A percentile compares a stretch with the other conserved stretches of the same genome.
phyloP scores from a whole-genome alignment of 2,113 vertebrate genomes.

The Rhinoderma darwinii region DNA sequence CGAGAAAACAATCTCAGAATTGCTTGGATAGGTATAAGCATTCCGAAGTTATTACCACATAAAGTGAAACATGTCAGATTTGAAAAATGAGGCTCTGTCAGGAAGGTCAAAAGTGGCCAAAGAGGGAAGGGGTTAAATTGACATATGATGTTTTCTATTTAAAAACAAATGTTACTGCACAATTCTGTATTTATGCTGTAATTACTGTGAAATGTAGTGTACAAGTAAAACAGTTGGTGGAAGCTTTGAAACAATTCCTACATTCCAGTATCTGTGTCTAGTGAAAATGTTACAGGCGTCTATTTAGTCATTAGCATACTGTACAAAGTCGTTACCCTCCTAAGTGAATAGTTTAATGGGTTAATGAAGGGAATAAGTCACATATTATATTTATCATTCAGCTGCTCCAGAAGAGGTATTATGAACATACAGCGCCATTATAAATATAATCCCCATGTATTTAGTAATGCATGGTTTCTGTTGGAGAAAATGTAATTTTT shows the following conservation, averaged over 20 bases:
- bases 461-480: conserved; percentile 6
- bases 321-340: conserved; percentile 57
- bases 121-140: too few relatives aligned
- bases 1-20: too few relatives aligned
- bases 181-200: background rate
- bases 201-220: conserved; percentile 68
- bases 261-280: conserved; percentile 61
- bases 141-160: too few relatives aligned
- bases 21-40: too few relatives aligned
- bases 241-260: conserved; percentile 76
- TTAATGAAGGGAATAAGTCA: conserved; percentile 28
- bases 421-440: background rate
- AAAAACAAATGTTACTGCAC: background rate
- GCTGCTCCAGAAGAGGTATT: background rate
- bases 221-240: conserved; percentile 77
- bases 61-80: too few relatives aligned
- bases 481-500: background rate
- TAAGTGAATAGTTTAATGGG: conserved; percentile 23
- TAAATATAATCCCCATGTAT: conserved; percentile 33
- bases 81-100: too few relatives aligned
- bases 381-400: conserved; percentile 23
- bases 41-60: too few relatives aligned
- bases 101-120: too few relatives aligned
- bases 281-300: conserved; percentile 61
- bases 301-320: conserved; percentile 51